Conservation (phyloP, 2,888 invertebrate species). For the Xestia sexstrigata region DNA sequence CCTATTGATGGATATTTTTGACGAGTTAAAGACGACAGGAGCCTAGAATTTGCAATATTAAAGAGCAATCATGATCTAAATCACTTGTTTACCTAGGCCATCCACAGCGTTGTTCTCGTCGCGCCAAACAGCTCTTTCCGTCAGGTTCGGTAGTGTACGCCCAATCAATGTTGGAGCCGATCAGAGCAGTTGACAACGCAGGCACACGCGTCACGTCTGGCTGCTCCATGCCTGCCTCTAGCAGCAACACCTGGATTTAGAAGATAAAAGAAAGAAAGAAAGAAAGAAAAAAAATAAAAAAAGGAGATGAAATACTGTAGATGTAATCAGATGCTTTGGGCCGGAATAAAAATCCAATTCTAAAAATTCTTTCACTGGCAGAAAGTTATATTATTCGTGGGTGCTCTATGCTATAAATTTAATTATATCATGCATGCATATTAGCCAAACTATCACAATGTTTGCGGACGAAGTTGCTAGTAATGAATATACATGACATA, state of each 20-base stretch:
- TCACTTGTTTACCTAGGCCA: conserved; percentile 85
- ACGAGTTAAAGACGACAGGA: not conserved
- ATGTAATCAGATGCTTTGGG: not conserved
- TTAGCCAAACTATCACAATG: too few relatives aligned
- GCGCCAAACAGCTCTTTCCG: conserved; percentile 89
- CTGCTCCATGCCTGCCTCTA: conserved; percentile 92
- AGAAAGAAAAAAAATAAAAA: not conserved
- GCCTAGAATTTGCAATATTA: not conserved
- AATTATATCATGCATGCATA: too few relatives aligned
- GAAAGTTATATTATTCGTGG: too few relatives aligned
- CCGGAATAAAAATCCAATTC: too few relatives aligned
- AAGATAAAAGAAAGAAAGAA: not conserved
- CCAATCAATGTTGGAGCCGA: conserved; percentile 92
- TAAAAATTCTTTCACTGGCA: too few relatives aligned
- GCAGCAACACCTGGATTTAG: conserved; percentile 88
- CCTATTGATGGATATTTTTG: not conserved
- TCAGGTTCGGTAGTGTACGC: conserved; percentile 91
- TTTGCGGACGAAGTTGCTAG: too few relatives aligned
- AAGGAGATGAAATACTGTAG: not conserved
- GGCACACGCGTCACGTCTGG: conserved; percentile 92
- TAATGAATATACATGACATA: not conserved
- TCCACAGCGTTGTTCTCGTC: conserved; percentile 86
- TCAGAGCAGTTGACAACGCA: conserved; percentile 89
- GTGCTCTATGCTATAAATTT: too few relatives aligned
- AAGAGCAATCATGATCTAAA: too few relatives aligned